Evolutionary conservation across 2,888 invertebrate genomes (phyloP).

Genomic region (Himalopsyche kuldschensis): DNA sequence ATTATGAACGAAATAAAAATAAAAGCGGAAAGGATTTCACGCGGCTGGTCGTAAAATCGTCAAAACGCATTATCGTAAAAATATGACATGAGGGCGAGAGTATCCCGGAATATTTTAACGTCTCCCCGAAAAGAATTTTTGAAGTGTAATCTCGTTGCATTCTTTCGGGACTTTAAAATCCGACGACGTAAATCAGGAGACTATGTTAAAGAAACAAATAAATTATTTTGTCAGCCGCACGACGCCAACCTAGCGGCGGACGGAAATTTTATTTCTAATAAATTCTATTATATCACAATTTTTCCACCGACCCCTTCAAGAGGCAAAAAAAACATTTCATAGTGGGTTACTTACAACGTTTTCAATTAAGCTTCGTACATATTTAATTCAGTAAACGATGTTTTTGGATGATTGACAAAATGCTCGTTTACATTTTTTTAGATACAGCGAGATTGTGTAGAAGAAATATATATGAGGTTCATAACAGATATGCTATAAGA

Average conservation of each 20-base stretch:
- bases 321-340: no score
- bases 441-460: no score
- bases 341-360: no score
- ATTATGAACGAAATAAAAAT: background rate
- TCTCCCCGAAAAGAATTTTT: background rate
- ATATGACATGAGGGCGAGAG: background rate
- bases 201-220: background rate
- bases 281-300: no score
- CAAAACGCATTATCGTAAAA: background rate
- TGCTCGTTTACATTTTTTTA: no score
- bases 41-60: background rate
- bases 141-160: background rate
- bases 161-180: background rate
- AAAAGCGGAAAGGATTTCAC: background rate
- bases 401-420: no score
- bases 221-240: background rate
- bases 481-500: no score
- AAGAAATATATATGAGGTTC: no score
- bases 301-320: no score
- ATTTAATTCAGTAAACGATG: no score
- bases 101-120: background rate
- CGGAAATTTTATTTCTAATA: no score
- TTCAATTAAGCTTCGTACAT: no score
- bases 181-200: background rate
- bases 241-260: background rate